A percentile compares a stretch with the other conserved stretches of the same genome.
Conservation (phyloP, 2,113 vertebrate species). For the Chloropsis cyanopogon region DNA sequence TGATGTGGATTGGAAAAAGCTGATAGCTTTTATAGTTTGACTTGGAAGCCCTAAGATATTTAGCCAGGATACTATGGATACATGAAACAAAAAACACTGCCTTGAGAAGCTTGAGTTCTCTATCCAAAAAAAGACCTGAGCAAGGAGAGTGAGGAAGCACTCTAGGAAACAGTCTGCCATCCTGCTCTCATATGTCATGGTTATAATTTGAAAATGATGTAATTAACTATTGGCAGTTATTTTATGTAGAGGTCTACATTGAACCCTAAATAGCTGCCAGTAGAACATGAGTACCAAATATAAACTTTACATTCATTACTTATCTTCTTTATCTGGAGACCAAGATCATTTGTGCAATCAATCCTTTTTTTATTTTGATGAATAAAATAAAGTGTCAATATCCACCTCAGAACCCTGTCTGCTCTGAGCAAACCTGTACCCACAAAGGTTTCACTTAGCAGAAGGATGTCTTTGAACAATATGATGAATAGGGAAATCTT, state of each 20-base stretch:
- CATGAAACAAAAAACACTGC: accelerated
- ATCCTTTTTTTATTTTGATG: background rate
- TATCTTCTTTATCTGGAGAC: background rate
- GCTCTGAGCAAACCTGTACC: background rate
- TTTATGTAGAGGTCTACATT: background rate
- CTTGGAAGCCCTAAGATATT: background rate
- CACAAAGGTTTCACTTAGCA: background rate
- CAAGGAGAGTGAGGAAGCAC: background rate
- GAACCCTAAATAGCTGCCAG: background rate
- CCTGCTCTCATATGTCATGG: background rate
- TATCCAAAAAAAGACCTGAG: background rate
- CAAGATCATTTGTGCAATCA: background rate
- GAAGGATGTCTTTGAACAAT: background rate
- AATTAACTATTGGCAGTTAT: background rate
- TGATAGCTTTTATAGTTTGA: background rate
- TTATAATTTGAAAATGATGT: background rate
- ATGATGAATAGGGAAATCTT: background rate
- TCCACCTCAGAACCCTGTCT: background rate
- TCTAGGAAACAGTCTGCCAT: background rate
- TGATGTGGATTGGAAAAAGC: background rate
- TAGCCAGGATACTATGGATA: background rate
- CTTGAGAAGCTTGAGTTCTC: background rate
- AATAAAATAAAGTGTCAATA: accelerated
- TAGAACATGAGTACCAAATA: background rate
- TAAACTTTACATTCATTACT: background rate